Evolutionary conservation across 1,140 invertebrate species (phyloP), one percentile per base, ranked within the genome.

Genomic region (Chymomyza costata): DNA sequence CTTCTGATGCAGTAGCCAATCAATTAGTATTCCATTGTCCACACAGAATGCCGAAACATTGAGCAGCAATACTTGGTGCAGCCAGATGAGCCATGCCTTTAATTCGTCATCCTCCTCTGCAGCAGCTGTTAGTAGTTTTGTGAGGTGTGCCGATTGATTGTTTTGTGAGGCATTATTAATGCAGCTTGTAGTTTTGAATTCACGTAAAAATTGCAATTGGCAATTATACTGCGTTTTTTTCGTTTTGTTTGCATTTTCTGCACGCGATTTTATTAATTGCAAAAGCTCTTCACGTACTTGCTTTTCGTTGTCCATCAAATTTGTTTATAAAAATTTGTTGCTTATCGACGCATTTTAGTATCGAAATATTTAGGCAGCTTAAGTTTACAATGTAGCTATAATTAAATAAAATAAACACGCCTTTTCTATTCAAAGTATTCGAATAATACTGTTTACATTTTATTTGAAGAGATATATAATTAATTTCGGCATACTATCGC

Each of bases 221-320:
- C 40, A 35, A 6, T 71, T 35, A 15, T 37, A 21, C 3, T 31
- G 25, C 10, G 6, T 43, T 6, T 47, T 39, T 6, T 46, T 43
- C 16, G 44, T 34, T 0, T 18, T 3, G 8, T 21, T 6, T 3
- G 53, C 37, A 38, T 16, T 40, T 14, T 16, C 21, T n/a, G 32
- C 16, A 2, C 41, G 21, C 18, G 10, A 30, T 25, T 59, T 41
- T 47, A 66, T 25, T 32, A 40, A 32, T 5, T 54, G 44, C 31
- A 49, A 10, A 17, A 73, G 49, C 28, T 7, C 38, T n/a, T 68
- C 69, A 18, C 53, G 52, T 11, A 32, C 50, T 41, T 67, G 43
- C 11, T 15, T 38, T 37, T 68, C 69, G 48, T 66, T 73, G 2
- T 73, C 68, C 68, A 70, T 69, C 37, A 49, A 51, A 37, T 25